Percentiles rank a stretch among this genome's conserved stretches.
Conservation (phyloP, 2,113 vertebrate species). For the Hassar affinis region DNA sequence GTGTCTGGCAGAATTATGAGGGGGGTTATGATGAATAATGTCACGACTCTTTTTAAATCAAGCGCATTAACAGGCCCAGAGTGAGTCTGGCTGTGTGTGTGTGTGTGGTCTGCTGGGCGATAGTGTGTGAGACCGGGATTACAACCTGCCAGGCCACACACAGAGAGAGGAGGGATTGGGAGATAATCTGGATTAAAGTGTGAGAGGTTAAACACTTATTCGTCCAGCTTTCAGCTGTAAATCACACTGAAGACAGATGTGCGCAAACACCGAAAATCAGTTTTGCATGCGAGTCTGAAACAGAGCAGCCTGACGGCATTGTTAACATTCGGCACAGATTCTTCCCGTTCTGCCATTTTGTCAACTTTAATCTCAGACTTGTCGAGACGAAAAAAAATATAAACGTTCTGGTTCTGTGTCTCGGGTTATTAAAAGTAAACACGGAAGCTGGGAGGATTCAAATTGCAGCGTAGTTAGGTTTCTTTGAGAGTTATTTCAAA, state of each 20-base stretch:
- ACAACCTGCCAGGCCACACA: conserved; percentile 34
- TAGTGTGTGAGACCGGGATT: conserved; percentile 38
- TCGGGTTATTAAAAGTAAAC: conserved; percentile 14
- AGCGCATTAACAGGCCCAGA: conserved; percentile 27
- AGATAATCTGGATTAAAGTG: conserved; percentile 53
- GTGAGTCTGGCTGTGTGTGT: not conserved
- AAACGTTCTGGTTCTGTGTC: not conserved
- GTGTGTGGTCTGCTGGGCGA: not conserved
- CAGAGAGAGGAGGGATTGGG: conserved; percentile 3
- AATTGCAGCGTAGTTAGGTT: not conserved
- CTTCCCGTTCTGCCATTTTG: not conserved
- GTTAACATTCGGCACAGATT: not conserved
- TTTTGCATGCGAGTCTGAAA: not conserved
- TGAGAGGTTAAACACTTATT: conserved; percentile 47
- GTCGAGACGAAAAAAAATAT: not conserved
- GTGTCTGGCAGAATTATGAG: conserved; percentile 51
- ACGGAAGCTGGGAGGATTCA: not conserved
- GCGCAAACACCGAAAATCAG: not conserved
- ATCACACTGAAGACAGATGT: conserved; percentile 13
- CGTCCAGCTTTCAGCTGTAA: conserved; percentile 8
- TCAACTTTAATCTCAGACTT: conserved; percentile 7
- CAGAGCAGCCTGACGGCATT: not conserved
- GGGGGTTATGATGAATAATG: conserved; percentile 44
- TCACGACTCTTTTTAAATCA: conserved; percentile 40
- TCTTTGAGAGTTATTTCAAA: not conserved